Conservation (phyloP, 2,888 invertebrate genomes). For the Lymantria dispar region DNA sequence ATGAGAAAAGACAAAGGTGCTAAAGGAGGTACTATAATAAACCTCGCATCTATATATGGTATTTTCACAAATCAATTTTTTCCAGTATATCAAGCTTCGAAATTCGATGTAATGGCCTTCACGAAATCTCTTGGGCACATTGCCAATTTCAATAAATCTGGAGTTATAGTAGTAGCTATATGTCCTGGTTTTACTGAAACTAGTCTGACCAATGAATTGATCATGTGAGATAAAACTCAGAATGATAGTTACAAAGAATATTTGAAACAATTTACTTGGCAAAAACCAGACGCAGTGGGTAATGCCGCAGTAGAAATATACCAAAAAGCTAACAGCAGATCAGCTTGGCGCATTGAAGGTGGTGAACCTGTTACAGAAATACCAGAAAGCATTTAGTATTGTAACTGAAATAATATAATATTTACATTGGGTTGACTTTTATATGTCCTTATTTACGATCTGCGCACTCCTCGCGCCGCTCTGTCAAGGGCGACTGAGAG, state of each 20-base stretch:
- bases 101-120: slow-evolving; percentile 80
- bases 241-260: slow-evolving; percentile 22
- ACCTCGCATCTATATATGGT: slow-evolving; percentile 84
- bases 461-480: too few species aligned
- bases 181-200: slow-evolving; percentile 81
- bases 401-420: too few species aligned
- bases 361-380: slow-evolving; percentile 45
- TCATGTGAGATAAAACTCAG: slow-evolving; percentile 27
- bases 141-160: slow-evolving; percentile 66
- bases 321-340: slow-evolving; percentile 70
- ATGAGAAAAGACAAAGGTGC: slow-evolving; percentile 82
- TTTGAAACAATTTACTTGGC: slow-evolving; percentile 37
- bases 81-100: slow-evolving; percentile 83
- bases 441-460: too few species aligned
- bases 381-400: background rate
- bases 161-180: slow-evolving; percentile 76
- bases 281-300: slow-evolving; percentile 50
- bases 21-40: slow-evolving; percentile 85
- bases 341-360: slow-evolving; percentile 78
- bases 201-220: slow-evolving; percentile 27
- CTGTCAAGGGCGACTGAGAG: too few species aligned
- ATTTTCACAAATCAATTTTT: slow-evolving; percentile 69
- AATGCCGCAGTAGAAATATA: slow-evolving; percentile 51
- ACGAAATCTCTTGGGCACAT: slow-evolving; percentile 70
- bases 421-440: too few species aligned